Evolutionary conservation across 2,888 invertebrate species (phyloP).

Genomic region (Hydropsyche betteni): DNA sequence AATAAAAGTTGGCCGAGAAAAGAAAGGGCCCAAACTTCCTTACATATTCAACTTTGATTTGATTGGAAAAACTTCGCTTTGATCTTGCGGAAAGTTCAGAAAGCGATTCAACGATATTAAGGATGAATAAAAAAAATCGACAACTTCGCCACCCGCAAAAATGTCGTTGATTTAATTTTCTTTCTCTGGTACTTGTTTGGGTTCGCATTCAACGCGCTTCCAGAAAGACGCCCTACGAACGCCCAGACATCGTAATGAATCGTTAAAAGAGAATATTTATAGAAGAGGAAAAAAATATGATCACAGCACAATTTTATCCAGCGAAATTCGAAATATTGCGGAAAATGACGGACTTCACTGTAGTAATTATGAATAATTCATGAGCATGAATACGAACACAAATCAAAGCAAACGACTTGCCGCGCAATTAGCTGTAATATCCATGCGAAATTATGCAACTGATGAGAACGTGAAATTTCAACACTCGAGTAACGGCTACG

Average conservation of each 20-base stretch:
- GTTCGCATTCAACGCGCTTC: no score
- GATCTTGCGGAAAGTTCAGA: conserved; percentile 42
- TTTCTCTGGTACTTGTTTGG: no score
- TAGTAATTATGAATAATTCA: conserved; percentile 27
- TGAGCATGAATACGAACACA: conserved; percentile 18
- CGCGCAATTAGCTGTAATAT: not conserved
- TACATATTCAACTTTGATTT: conserved; percentile 49
- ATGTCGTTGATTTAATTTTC: conserved; percentile 8
- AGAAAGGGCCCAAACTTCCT: conserved; percentile 37
- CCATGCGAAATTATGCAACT: no score
- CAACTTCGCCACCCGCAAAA: not conserved
- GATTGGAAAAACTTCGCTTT: conserved; percentile 48
- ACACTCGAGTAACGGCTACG: no score
- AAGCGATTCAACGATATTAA: conserved; percentile 35
- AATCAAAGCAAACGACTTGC: conserved; percentile 25
- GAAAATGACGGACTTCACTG: conserved; percentile 14
- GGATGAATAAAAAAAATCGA: conserved; percentile 16
- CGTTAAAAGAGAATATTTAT: not conserved
- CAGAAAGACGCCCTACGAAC: no score
- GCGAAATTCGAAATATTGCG: conserved; percentile 4
- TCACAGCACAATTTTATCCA: not conserved
- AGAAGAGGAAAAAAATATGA: not conserved
- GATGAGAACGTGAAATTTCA: no score
- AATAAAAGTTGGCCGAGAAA: conserved; percentile 24
- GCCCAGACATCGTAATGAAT: no score